Base-by-base conservation (phyloP, 2,797 vertebrate species). In the Myotis planiceps region DNA sequence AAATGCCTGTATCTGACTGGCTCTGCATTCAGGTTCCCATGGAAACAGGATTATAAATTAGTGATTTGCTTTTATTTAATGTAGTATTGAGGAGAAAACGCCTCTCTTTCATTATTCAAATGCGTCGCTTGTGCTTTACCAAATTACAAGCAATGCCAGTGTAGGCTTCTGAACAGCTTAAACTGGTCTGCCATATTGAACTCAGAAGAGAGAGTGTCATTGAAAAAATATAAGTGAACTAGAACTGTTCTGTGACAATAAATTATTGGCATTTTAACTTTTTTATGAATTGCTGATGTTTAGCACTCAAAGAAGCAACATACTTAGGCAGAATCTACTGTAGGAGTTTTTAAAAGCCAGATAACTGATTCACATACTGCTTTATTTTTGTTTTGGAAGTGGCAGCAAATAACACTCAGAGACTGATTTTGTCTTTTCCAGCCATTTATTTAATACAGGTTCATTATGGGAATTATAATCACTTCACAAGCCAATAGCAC, bases 91-190 rank as follows among this genome's bases (percentile, higher is more conserved):
- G 85, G 84, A 96, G 90, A 78, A 74, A 68, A 97, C 76, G 53
- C 66, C 76, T 94, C 53, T 81, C 84, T 96, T 97, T 93, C 78
- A 84, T 96, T 96, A 97, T 97, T 97, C 32, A 95, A 92, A 88
- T 94, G 6, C 0, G n/a, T 82, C 92, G 23, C 90, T 82, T 85
- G 29, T 96, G 55, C 94, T 97, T 95, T 89, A 92, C 47, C 90
- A 95, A 97, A 97, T 97, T 95, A 95, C 9, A n/a, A 93, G 58
- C 34, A 84, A 34, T 83, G 47, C 53, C 90, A 95, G 29, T 29
- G 27, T 49, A 27, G 75, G 3, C 27, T 88, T 86, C 82, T 88
- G 74, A 97, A 80, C 42, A 80, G 74, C 92, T 97, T 93, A 95
- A 97, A 84, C 2, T 71, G 2, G 15, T 8, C 8, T 87, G 29